Base-by-base conservation (phyloP, 2,888 invertebrate genomes). In the Pterostichus niger region DNA sequence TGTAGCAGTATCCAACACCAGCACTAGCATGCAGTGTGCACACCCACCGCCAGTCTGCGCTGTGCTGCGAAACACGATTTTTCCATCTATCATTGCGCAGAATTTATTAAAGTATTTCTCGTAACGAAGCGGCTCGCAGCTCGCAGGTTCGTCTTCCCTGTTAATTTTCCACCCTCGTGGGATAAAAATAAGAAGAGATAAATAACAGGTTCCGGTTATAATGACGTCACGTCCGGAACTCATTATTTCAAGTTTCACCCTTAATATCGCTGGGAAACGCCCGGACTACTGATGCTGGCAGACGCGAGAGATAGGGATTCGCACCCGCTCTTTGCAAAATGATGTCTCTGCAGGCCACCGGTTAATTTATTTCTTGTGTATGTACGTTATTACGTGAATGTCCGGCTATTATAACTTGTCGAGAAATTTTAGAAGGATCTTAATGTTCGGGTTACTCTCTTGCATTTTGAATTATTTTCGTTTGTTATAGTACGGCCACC, bases 181-280 rank as follows among this genome's bases (percentile, higher is more conserved):
- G 88, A 89, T 89, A 88, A 89, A 88, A 89, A 89, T 89, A 89
- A 88, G 89, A 88, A 89, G 89, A 89, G 89, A 89, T 90, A 89
- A 90, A 90, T 90, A 90, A 90, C 89, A 87, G 88, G 88, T 89
- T 89, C 89, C 89, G 87, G 89, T 89, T 89, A 89, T 90, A 90
- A 90, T 90, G 90, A 90, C 89, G 90, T 90, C 90, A 90, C 90
- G 90, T 90, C 88, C 90, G 88, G 90, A 90, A 90, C 89, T 90
- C 90, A 90, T 90, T 90, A 90, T 88, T 90, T 90, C 89, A 88
- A 90, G 89, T 89, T 89, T 89, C 89, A 88, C 88, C 89, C 89
- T 89, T 89, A 89, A 89, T 90, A 89, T 89, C 89, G 87, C 85
- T 85, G 84, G 84, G 85, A 86, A 86, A 87, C 88, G 87, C 86